Conservation (phyloP, 2,113 vertebrate species). For the Ibidorhyncha struthersii region DNA sequence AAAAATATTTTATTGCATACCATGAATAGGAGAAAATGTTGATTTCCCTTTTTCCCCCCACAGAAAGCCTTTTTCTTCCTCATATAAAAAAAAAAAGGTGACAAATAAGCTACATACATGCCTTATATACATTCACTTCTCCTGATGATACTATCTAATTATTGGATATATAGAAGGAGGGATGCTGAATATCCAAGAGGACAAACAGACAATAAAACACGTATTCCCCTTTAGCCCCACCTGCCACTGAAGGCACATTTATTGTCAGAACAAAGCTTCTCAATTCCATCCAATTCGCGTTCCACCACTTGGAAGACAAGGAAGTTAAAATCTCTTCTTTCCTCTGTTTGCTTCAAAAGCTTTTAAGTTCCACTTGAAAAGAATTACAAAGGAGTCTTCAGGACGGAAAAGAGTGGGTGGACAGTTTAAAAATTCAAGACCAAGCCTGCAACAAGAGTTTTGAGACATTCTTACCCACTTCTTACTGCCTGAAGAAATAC, state of each 20-base stretch:
- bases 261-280: not conserved
- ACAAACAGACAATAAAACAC: not conserved
- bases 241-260: not conserved
- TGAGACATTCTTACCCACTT: not conserved
- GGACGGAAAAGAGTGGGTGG: not conserved
- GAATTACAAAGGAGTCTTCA: not conserved
- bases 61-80: not conserved
- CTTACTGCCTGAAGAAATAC: too few species aligned
- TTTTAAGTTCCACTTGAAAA: slow-evolving; percentile 34
- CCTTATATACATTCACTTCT: not conserved
- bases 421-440: slow-evolving; percentile 16
- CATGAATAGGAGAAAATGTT: not conserved
- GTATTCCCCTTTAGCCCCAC: not conserved
- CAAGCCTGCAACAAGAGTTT: not conserved
- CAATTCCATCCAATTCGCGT: not conserved
- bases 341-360: not conserved
- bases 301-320: not conserved
- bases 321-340: not conserved
- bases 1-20: not conserved
- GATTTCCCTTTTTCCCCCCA: not conserved
- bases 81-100: not conserved
- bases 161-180: not conserved
- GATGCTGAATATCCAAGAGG: not conserved
- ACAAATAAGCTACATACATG: not conserved
- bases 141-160: not conserved